These are phyloP conservation scores for Agrypnia vestita DNA, from an alignment of 1,140 invertebrate genomes.

Conservation along the genomic window DNA sequence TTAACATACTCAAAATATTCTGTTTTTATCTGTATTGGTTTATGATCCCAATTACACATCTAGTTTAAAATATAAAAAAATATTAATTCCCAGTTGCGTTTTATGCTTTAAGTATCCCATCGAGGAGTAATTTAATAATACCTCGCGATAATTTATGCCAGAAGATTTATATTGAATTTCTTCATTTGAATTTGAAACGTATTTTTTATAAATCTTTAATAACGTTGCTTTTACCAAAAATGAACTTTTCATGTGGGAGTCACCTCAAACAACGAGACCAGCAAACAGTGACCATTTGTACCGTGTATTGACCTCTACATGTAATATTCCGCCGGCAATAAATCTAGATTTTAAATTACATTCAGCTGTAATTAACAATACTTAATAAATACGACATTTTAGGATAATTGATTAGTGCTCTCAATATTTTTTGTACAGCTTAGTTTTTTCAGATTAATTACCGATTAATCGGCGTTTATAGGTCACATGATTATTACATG, in stretches of 20 bases:
- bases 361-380: no score
- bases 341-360: neutral
- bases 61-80: neutral
- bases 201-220: constrained; percentile 55
- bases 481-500: no score
- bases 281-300: constrained; percentile 8
- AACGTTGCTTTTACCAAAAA: constrained; percentile 60
- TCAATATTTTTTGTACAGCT: neutral
- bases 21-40: no score
- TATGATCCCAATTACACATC: no score
- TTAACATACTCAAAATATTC: no score
- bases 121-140: constrained; percentile 4
- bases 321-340: constrained; percentile 1
- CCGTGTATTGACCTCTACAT: constrained; percentile 15
- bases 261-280: constrained; percentile 11
- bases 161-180: constrained; percentile 47
- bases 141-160: neutral
- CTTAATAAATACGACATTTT: no score
- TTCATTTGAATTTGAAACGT: constrained; percentile 55
- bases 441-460: no score
- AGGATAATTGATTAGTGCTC: neutral
- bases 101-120: neutral
- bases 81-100: neutral
- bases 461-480: no score
- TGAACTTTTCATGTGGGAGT: constrained; percentile 55